These are phyloP conservation scores for Heliothis peltigera DNA, from an alignment of 2,888 invertebrate genomes.

Conservation along the genomic window DNA sequence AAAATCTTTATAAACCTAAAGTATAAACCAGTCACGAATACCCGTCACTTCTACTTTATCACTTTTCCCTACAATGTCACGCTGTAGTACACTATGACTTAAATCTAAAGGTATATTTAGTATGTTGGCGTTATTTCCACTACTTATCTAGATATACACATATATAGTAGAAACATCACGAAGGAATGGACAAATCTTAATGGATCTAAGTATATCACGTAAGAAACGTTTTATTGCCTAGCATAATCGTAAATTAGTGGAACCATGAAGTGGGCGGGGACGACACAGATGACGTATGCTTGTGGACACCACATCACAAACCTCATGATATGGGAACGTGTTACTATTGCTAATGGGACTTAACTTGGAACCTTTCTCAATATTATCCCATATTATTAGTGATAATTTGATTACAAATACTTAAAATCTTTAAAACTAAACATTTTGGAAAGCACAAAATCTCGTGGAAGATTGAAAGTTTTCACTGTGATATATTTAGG, in stretches of 20 bases:
- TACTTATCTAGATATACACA: slow-evolving; percentile 52
- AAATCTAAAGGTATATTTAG: slow-evolving; percentile 63
- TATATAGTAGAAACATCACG: slow-evolving; percentile 52
- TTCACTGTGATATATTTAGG: slow-evolving; percentile 19
- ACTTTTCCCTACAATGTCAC: slow-evolving; percentile 68
- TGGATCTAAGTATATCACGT: slow-evolving; percentile 53
- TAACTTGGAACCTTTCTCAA: not conserved
- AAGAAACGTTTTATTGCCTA: slow-evolving; percentile 62
- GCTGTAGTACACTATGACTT: slow-evolving; percentile 63
- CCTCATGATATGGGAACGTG: not conserved
- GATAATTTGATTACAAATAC: slow-evolving; percentile 5
- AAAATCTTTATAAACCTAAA: slow-evolving; percentile 63
- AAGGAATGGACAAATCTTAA: slow-evolving; percentile 55
- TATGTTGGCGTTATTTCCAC: slow-evolving; percentile 70
- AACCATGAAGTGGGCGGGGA: slow-evolving; percentile 44
- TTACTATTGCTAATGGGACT: slow-evolving; percentile 2
- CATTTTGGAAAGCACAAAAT: slow-evolving; percentile 11
- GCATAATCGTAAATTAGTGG: slow-evolving; percentile 65
- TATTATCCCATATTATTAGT: slow-evolving; percentile 1
- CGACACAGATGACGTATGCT: slow-evolving; percentile 51
- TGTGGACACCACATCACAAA: not conserved
- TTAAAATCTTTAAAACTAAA: slow-evolving; percentile 8
- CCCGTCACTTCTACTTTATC: slow-evolving; percentile 70
- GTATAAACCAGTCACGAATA: slow-evolving; percentile 73
- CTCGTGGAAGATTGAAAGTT: slow-evolving; percentile 5